phyloP scores from a whole-genome alignment of 2,113 vertebrate genomes.

The Dasypus novemcinctus region DNA sequence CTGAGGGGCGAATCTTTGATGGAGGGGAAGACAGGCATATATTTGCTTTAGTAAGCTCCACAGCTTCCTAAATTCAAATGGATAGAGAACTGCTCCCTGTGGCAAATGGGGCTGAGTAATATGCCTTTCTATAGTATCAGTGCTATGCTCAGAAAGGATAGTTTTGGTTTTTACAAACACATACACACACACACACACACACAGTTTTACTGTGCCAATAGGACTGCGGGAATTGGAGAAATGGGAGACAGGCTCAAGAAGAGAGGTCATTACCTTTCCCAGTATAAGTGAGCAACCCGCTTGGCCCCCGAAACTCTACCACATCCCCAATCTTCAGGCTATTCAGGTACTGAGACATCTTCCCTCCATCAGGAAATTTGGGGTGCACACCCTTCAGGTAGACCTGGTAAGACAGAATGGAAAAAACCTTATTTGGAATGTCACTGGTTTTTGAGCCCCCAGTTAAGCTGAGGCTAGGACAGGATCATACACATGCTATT shows the following conservation, averaged over 20 bases:
- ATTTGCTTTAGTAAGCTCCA: neutral
- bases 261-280: constrained; percentile 87
- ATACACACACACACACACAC: no score
- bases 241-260: neutral
- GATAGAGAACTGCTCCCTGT: neutral
- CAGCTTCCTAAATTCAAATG: neutral
- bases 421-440: neutral
- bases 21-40: neutral
- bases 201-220: neutral
- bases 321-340: constrained; percentile 89
- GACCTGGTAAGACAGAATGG: constrained; percentile 81
- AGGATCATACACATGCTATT: neutral
- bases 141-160: neutral
- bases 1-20: neutral
- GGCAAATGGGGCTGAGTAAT: neutral
- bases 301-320: constrained; percentile 96
- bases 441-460: neutral
- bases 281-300: constrained; percentile 92
- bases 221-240: neutral
- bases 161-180: neutral
- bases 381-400: constrained; percentile 93
- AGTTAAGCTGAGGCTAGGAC: neutral
- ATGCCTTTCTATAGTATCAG: neutral
- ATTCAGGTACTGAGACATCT: constrained; percentile 97
- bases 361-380: constrained; percentile 96